phyloP scores from a whole-genome alignment of 2,888 invertebrate genomes.

The Dolomedes plantarius region DNA sequence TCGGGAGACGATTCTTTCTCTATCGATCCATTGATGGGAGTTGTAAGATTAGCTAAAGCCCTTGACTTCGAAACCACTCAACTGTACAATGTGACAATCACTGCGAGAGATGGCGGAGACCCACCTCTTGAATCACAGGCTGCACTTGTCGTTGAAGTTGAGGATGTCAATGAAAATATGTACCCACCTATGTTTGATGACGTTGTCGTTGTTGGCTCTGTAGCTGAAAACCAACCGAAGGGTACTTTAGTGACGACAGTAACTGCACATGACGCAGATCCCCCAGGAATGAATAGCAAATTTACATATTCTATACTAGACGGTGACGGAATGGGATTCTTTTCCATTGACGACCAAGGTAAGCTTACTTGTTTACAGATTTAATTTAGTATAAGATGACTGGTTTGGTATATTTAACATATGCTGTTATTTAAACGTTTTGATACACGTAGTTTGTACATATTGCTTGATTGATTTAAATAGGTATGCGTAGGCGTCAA shows the following conservation, averaged over 20 bases:
- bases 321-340: slow-evolving; percentile 93
- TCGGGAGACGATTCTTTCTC: slow-evolving; percentile 83
- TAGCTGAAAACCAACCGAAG: slow-evolving; percentile 87
- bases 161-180: slow-evolving; percentile 95
- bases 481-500: too few relatives aligned
- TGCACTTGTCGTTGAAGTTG: slow-evolving; percentile 85
- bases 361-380: slow-evolving; percentile 75
- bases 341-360: slow-evolving; percentile 93
- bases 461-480: too few relatives aligned
- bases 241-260: slow-evolving; percentile 87
- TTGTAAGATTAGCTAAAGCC: slow-evolving; percentile 85
- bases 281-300: slow-evolving; percentile 86
- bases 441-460: too few relatives aligned
- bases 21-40: slow-evolving; percentile 90
- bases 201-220: slow-evolving; percentile 81
- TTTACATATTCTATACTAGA: slow-evolving; percentile 90
- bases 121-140: slow-evolving; percentile 86
- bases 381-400: too few relatives aligned
- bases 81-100: slow-evolving; percentile 90
- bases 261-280: slow-evolving; percentile 84
- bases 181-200: slow-evolving; percentile 89
- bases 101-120: slow-evolving; percentile 88
- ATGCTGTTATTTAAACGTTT: too few relatives aligned
- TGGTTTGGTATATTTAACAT: too few relatives aligned
- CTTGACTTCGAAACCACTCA: slow-evolving; percentile 93